Base-by-base conservation (phyloP, 1,140 invertebrate genomes). In the Pseudoatta argentina region DNA sequence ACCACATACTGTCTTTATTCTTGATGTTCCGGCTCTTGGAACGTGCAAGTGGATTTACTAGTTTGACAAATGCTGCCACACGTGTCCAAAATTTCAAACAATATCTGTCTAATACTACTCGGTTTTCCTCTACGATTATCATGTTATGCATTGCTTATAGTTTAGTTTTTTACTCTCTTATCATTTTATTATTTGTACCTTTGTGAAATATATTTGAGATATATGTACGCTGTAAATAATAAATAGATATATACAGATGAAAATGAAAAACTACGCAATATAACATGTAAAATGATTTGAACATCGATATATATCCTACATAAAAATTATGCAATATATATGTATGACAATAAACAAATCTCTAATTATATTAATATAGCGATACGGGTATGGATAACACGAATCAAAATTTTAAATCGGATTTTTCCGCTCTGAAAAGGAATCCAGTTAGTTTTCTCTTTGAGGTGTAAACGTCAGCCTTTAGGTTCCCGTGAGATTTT, bases 401-500 rank as follows among this genome's bases (percentile, higher is more conserved):
- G 21, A 39, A 16, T 57, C 21, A 21, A 78, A 27, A 48, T 66
- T 85, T 48, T 6, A 66, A 85, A 76, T 78, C 73, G 21, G 48
- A 66, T 66, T 78, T 55, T 57, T 53, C 16, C 63, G 59, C 73
- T 61, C 14, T n/a, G 14, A 34, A 69, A 51, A 73, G 44, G 5
- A 75, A 75, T 61, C 67, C 21, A 39, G n/a, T 75, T 75, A 63
- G 55, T 73, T 75, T 83, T 85, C 72, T 63, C 86, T 57, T 72
- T 59, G 27, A 59, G 59, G 18, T 66, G 77, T 61, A 76, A 87
- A 77, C 71, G 78, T 71, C 66, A 73, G 51, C 51, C 67, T 51
- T 57, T 24, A 71, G 64, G 69, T 85, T 79, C 77, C 59, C 55
- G 44, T n/a, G 66, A 78, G 72, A 86, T 81, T 79, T 89, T 48